Conservation (phyloP, 2,797 vertebrate species). For the Chelon labrosus region DNA sequence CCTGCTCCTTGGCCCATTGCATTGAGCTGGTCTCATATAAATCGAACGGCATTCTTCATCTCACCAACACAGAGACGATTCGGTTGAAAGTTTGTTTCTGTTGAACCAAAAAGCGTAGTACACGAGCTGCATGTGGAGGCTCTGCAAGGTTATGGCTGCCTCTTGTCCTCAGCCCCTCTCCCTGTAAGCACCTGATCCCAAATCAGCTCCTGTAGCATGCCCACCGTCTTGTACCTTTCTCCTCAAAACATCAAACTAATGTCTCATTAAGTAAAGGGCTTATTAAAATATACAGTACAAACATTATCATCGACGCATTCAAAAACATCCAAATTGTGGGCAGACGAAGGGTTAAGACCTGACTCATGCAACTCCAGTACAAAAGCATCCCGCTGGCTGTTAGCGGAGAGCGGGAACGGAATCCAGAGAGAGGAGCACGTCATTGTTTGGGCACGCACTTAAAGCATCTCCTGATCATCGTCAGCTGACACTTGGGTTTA, state of each 20-base stretch:
- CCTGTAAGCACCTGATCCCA: slow-evolving; percentile 41
- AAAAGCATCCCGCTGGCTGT: slow-evolving; percentile 40
- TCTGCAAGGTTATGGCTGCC: slow-evolving; percentile 40
- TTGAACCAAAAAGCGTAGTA: slow-evolving; percentile 36
- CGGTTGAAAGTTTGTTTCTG: slow-evolving; percentile 30
- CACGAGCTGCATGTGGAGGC: slow-evolving; percentile 49
- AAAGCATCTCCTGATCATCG: slow-evolving; percentile 43
- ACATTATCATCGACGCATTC: slow-evolving; percentile 50
- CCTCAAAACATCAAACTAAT: slow-evolving; percentile 49
- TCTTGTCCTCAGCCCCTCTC: slow-evolving; percentile 41
- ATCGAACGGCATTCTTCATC: slow-evolving; percentile 19
- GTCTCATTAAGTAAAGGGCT: slow-evolving; percentile 82
- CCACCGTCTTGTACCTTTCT: slow-evolving; percentile 59
- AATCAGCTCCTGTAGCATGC: slow-evolving; percentile 69
- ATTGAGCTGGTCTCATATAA: slow-evolving; percentile 3
- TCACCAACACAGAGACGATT: slow-evolving; percentile 4
- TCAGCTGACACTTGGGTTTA: slow-evolving; percentile 50
- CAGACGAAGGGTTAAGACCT: slow-evolving; percentile 17
- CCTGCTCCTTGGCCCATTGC: neutral
- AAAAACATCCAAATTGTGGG: slow-evolving; percentile 36
- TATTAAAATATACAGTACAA: slow-evolving; percentile 70
- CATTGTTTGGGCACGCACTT: slow-evolving; percentile 42
- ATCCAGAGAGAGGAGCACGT: slow-evolving; percentile 51
- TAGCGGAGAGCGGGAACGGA: slow-evolving; percentile 54
- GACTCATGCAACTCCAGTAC: slow-evolving; percentile 24